Conservation (phyloP, 2,113 vertebrate species). For the Xenotilapia flavipinnis region DNA sequence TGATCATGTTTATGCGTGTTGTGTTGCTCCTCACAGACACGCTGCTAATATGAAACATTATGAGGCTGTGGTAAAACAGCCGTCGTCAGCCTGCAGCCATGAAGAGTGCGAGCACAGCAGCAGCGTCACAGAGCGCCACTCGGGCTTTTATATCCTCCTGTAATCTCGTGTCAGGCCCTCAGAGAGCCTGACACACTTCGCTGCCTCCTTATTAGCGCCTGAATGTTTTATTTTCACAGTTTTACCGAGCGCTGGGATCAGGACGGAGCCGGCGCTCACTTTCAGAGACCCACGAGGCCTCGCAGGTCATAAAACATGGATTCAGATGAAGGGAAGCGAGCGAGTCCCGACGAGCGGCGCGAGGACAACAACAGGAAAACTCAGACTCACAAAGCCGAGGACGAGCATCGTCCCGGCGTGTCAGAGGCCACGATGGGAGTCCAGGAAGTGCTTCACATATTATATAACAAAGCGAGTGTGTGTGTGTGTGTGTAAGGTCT, state of each 20-base stretch:
- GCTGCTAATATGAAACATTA: background rate
- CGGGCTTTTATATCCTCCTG: background rate
- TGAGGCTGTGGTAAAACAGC: background rate
- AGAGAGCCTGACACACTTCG: background rate
- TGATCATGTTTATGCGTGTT: background rate
- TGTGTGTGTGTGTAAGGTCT: no score
- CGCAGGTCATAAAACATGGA: background rate
- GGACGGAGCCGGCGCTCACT: background rate
- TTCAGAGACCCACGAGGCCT: background rate
- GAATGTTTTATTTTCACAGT: background rate
- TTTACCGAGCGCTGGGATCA: background rate
- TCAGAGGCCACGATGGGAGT: background rate
- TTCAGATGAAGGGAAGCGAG: background rate
- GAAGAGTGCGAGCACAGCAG: background rate
- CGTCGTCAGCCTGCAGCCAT: background rate
- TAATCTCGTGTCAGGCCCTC: background rate
- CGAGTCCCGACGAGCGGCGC: rapidly evolving
- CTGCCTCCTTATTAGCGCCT: conserved; percentile 15
- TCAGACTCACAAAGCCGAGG: background rate
- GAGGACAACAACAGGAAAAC: background rate
- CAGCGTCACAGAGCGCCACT: background rate
- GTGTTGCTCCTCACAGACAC: background rate
- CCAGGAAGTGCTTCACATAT: background rate
- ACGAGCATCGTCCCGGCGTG: background rate
- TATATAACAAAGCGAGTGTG: background rate